These are phyloP conservation scores for Sthenelais limicola DNA, from an alignment of 2,888 invertebrate genomes.

Conservation along the genomic window DNA sequence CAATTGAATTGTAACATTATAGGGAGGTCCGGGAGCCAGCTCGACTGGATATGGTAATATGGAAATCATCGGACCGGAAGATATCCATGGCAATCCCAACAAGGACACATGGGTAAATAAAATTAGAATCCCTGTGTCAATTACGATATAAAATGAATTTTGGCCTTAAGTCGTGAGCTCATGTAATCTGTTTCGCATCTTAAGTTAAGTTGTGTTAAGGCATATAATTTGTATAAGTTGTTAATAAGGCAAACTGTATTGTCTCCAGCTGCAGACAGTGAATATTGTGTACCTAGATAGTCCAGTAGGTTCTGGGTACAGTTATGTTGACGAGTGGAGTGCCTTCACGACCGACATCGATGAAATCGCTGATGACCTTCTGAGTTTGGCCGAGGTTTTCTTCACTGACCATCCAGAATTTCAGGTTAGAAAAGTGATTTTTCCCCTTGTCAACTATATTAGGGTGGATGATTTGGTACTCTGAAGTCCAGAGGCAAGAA, in stretches of 20 bases:
- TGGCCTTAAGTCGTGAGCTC: too few relatives aligned
- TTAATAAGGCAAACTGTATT: too few relatives aligned
- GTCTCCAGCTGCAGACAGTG: slow-evolving; percentile 81
- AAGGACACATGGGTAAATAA: slow-evolving; percentile 82
- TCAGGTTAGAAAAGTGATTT: slow-evolving; percentile 61
- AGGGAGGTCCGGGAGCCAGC: slow-evolving; percentile 89
- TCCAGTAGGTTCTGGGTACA: slow-evolving; percentile 91
- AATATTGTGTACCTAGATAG: slow-evolving; percentile 93
- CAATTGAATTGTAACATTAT: too few relatives aligned
- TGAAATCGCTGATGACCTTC: slow-evolving; percentile 83
- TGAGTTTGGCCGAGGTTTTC: slow-evolving; percentile 82
- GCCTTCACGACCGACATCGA: slow-evolving; percentile 77
- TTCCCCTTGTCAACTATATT: not conserved
- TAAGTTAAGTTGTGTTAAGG: too few relatives aligned
- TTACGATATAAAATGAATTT: too few relatives aligned
- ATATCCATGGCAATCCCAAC: slow-evolving; percentile 79
- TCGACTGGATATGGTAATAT: slow-evolving; percentile 91
- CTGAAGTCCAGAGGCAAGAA: too few relatives aligned
- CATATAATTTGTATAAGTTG: too few relatives aligned
- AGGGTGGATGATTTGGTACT: not conserved
- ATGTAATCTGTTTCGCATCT: too few relatives aligned
- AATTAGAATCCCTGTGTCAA: too few relatives aligned
- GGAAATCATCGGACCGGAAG: slow-evolving; percentile 84
- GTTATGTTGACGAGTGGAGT: slow-evolving; percentile 79
- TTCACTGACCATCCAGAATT: slow-evolving; percentile 81